Conservation (phyloP, 1,140 invertebrate species). For the Diachasmimorpha longicaudata region DNA sequence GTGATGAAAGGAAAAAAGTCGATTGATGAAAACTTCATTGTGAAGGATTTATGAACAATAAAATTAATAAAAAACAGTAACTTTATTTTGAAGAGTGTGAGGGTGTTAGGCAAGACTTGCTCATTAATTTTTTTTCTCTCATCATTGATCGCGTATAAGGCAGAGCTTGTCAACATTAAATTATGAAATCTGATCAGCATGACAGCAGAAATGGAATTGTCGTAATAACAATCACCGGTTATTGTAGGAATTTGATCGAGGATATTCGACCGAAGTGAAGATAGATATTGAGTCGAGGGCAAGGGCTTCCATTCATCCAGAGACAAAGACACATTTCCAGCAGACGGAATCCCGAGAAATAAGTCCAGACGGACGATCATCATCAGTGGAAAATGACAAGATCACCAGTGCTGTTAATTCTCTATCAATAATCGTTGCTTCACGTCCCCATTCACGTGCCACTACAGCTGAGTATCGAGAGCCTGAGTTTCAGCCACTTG, state of each 20-base stretch:
- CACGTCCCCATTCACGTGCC: constrained; percentile 27
- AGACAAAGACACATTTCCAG: constrained; percentile 6
- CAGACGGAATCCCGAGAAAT: not conserved
- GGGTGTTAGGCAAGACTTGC: too few relatives aligned
- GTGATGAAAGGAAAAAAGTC: too few relatives aligned
- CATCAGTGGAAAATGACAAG: not conserved
- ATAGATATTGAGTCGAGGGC: constrained; percentile 15
- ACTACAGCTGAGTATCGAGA: constrained; percentile 21
- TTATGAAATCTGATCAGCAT: too few relatives aligned
- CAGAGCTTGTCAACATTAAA: too few relatives aligned
- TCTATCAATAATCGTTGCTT: not conserved
- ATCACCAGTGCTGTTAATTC: not conserved
- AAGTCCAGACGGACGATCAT: not conserved
- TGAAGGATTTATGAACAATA: too few relatives aligned
- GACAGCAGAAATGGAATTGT: too few relatives aligned
- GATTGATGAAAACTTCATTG: too few relatives aligned
- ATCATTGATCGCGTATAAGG: too few relatives aligned
- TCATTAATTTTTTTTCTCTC: too few relatives aligned
- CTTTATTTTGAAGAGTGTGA: too few relatives aligned
- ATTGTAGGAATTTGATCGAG: constrained; percentile 24
- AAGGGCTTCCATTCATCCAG: constrained; percentile 18
- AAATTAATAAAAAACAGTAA: too few relatives aligned
- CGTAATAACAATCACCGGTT: not conserved
- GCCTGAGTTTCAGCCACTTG: constrained; percentile 22
- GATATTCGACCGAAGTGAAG: constrained; percentile 12